A percentile compares a stretch with the other conserved stretches of the same genome.
Evolutionary conservation across 2,797 vertebrate genomes (phyloP).

Genomic region (Nyctibius grandis): DNA sequence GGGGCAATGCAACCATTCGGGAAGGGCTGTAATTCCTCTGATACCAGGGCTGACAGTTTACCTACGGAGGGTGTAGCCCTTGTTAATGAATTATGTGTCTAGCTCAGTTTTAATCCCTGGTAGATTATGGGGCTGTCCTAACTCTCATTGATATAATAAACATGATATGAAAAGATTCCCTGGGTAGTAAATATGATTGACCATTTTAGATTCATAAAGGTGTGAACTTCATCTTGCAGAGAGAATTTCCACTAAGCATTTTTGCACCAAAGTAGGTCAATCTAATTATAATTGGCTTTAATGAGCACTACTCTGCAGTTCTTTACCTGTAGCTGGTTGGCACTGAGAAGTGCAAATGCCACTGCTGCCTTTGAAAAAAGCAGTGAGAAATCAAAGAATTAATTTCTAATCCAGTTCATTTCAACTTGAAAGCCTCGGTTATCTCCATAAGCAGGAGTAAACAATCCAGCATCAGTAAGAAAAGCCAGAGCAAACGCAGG

Average conservation of each 20-base stretch:
- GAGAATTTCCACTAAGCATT: not conserved
- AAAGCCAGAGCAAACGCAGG: not conserved
- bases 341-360: constrained; percentile 34
- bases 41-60: not conserved
- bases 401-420: not conserved
- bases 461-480: not conserved
- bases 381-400: constrained; percentile 13
- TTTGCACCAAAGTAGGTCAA: constrained; percentile 15
- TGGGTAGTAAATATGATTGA: not conserved
- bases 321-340: constrained; percentile 40
- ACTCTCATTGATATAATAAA: not conserved
- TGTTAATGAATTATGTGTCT: too few relatives aligned
- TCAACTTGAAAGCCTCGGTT: not conserved
- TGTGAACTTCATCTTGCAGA: not conserved
- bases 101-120: too few relatives aligned
- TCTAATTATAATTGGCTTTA: constrained; percentile 50
- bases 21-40: too few relatives aligned
- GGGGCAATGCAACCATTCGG: accelerated
- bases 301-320: not conserved
- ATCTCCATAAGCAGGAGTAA: not conserved
- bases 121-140: not conserved
- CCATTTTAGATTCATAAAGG: not conserved
- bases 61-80: not conserved
- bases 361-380: not conserved
- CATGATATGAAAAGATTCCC: not conserved